Percentiles rank a stretch among this genome's conserved stretches.
phyloP scores from a whole-genome alignment of 1,140 invertebrate genomes.

The Sinonovacula constricta region DNA sequence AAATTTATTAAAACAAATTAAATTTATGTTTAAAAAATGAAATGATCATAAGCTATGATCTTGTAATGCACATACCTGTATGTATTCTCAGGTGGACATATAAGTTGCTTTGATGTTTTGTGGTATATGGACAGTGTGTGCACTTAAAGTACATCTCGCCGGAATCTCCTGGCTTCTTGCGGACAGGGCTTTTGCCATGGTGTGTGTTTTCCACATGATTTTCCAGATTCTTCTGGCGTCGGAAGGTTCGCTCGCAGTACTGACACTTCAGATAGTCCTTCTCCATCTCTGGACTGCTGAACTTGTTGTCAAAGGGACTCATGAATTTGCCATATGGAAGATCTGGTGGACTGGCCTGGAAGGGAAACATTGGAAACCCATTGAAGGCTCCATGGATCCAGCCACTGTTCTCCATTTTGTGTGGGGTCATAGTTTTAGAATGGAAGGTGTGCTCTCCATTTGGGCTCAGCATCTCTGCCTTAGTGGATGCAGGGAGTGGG shows the following conservation, averaged over 20 bases:
- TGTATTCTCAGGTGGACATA: conserved; percentile 77
- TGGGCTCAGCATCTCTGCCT: conserved; percentile 12
- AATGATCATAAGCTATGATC: not conserved
- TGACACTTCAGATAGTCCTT: conserved; percentile 77
- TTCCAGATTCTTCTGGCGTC: conserved; percentile 74
- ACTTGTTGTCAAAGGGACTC: conserved; percentile 67
- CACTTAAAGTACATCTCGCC: conserved; percentile 78
- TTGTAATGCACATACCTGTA: conserved; percentile 66
- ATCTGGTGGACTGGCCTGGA: conserved; percentile 67
- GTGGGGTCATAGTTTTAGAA: conserved; percentile 28
- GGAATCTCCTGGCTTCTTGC: conserved; percentile 67
- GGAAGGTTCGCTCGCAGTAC: conserved; percentile 75
- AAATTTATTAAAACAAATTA: too few species aligned
- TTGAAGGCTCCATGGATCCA: conserved; percentile 67
- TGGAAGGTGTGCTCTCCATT: conserved; percentile 47
- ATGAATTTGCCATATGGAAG: conserved; percentile 67
- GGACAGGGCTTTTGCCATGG: conserved; percentile 67
- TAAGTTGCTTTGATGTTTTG: conserved; percentile 77
- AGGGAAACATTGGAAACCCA: conserved; percentile 68
- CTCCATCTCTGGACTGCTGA: conserved; percentile 66
- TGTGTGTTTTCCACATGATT: conserved; percentile 76
- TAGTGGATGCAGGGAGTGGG: conserved; percentile 26
- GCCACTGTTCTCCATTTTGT: conserved; percentile 50
- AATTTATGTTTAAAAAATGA: too few species aligned
- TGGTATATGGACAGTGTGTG: conserved; percentile 76